phyloP scores from a whole-genome alignment of 2,797 vertebrate species.

The Philypnodon macrostomus region DNA sequence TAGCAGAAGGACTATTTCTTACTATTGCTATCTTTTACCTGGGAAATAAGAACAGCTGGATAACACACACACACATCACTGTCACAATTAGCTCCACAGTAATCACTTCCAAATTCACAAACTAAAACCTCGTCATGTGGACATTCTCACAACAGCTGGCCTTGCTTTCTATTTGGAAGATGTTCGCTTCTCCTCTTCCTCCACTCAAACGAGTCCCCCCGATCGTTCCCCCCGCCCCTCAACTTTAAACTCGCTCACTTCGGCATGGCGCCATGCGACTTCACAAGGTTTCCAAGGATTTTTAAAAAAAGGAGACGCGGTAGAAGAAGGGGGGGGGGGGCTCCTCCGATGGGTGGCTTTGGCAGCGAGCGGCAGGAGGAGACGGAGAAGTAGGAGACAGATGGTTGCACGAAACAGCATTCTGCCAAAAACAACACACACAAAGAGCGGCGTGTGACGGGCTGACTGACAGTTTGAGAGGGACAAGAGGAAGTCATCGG shows the following conservation, averaged over 20 bases:
- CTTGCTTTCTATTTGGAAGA: slow-evolving; percentile 71
- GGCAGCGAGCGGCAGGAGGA: slow-evolving; percentile 87
- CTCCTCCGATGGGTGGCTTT: slow-evolving; percentile 84
- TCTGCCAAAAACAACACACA: slow-evolving; percentile 89
- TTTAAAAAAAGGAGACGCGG: slow-evolving; percentile 73
- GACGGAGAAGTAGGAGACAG: slow-evolving; percentile 96
- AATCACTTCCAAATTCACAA: slow-evolving; percentile 41
- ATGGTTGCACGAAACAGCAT: slow-evolving; percentile 92
- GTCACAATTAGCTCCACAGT: slow-evolving; percentile 3
- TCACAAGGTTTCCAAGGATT: slow-evolving; percentile 94
- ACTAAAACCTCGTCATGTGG: slow-evolving; percentile 52
- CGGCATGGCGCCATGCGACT: slow-evolving; percentile 89
- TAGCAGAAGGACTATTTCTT: too few species aligned
- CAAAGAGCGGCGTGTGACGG: slow-evolving; percentile 80
- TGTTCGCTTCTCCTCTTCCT: slow-evolving; percentile 63
- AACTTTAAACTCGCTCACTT: slow-evolving; percentile 61
- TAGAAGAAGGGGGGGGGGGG: slow-evolving; percentile 24
- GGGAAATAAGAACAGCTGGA: slow-evolving; percentile 5
- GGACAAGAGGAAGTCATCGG: slow-evolving; percentile 34
- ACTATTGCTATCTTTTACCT: slow-evolving; percentile 5
- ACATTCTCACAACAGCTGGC: slow-evolving; percentile 84
- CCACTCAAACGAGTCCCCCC: neutral
- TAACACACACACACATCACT: slow-evolving; percentile 2
- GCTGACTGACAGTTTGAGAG: slow-evolving; percentile 68
- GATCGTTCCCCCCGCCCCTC: neutral